phyloP scores from a whole-genome alignment of 2,113 vertebrate species.

The Larimichthys crocea region DNA sequence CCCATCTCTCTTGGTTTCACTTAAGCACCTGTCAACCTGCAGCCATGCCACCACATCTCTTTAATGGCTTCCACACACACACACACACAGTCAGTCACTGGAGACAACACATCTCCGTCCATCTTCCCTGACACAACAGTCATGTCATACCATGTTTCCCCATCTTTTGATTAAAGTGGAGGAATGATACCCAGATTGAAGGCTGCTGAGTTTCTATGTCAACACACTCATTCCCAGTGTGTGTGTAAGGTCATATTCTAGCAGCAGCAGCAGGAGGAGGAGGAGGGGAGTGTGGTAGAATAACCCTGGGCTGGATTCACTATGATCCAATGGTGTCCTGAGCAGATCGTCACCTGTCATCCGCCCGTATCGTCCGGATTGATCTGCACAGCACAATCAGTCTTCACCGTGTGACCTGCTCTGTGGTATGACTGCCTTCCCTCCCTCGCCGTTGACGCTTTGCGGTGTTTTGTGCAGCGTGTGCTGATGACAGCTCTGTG shows the following conservation, averaged over 20 bases:
- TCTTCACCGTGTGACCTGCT: slow-evolving; percentile 6
- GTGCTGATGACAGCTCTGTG: background rate
- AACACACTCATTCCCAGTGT: background rate
- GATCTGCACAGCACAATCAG: slow-evolving; percentile 43
- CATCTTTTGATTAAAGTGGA: slow-evolving; percentile 60
- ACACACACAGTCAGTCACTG: slow-evolving; percentile 1
- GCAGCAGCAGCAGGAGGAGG: background rate
- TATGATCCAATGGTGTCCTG: slow-evolving; percentile 55
- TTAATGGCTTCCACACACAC: slow-evolving; percentile 43
- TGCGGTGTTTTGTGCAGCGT: background rate
- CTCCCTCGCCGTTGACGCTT: background rate
- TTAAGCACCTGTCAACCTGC: slow-evolving; percentile 45
- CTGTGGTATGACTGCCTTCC: background rate
- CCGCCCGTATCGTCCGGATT: slow-evolving; percentile 37
- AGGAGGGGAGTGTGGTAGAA: background rate
- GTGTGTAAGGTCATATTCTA: slow-evolving; percentile 10
- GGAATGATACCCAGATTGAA: slow-evolving; percentile 51
- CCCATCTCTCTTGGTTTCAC: slow-evolving; percentile 42
- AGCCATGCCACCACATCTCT: slow-evolving; percentile 48
- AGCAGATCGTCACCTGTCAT: slow-evolving; percentile 52
- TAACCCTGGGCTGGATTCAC: slow-evolving; percentile 54
- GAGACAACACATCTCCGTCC: slow-evolving; percentile 11
- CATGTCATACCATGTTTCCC: slow-evolving; percentile 41
- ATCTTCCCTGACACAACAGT: slow-evolving; percentile 44
- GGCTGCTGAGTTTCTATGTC: slow-evolving; percentile 16